phyloP scores from a whole-genome alignment of 2,113 vertebrate genomes.

The Stigmatopora argus region DNA sequence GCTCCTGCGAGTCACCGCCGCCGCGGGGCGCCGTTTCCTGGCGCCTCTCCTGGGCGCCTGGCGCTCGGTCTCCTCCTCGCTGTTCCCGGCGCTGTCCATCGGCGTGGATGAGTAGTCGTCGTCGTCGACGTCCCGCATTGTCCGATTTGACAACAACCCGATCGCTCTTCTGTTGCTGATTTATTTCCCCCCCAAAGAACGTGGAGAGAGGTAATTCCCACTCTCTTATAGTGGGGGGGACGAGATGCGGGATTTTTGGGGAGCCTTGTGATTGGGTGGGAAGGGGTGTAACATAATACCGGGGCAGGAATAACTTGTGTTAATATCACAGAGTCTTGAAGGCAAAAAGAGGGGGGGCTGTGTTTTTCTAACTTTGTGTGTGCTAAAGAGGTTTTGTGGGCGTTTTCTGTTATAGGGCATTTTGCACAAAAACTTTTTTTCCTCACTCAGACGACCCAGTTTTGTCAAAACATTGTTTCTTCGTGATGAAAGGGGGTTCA shows the following conservation, averaged over 20 bases:
- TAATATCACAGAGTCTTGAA: conserved; percentile 45
- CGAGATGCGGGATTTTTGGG: conserved; percentile 82
- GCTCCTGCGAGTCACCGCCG: conserved; percentile 78
- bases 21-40: conserved; percentile 80
- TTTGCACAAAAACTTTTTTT: neutral
- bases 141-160: conserved; percentile 33
- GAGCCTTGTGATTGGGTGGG: conserved; percentile 82
- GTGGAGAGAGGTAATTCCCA: conserved; percentile 70
- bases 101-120: conserved; percentile 71
- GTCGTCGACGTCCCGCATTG: conserved; percentile 87
- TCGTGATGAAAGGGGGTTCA: too few species aligned
- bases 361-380: conserved; percentile 5
- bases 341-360: conserved; percentile 6
- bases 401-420: neutral
- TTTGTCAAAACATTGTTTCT: too few species aligned
- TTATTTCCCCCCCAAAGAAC: conserved; percentile 29
- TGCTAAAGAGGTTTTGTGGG: neutral
- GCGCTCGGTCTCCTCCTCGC: conserved; percentile 89
- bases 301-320: conserved; percentile 66
- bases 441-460: too few species aligned
- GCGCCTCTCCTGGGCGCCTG: conserved; percentile 76
- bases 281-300: conserved; percentile 77
- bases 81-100: conserved; percentile 92
- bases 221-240: conserved; percentile 87
- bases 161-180: neutral